Conservation (phyloP, 2,888 invertebrate species). For the Yponomeuta evonymella region DNA sequence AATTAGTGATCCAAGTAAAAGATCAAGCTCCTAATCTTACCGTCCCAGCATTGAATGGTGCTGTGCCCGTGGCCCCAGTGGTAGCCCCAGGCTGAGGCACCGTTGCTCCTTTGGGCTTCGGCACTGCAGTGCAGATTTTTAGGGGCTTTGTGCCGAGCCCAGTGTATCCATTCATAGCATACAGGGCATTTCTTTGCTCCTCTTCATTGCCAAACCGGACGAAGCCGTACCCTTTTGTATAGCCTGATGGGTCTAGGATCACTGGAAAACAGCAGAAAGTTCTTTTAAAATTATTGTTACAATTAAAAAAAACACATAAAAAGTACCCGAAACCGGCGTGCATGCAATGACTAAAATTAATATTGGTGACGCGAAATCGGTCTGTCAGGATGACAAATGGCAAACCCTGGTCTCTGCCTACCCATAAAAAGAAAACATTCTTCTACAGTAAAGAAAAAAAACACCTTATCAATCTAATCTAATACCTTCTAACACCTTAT, state of each 20-base stretch:
- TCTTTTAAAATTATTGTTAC: background rate
- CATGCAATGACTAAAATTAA: too few relatives aligned
- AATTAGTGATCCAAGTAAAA: too few relatives aligned
- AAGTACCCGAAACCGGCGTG: too few relatives aligned
- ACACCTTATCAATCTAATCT: too few relatives aligned
- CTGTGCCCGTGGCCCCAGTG: slow-evolving; percentile 34
- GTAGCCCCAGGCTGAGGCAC: too few relatives aligned
- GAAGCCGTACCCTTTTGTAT: slow-evolving; percentile 97
- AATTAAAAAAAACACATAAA: background rate
- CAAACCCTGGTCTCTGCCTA: too few relatives aligned
- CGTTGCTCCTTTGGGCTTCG: slow-evolving; percentile 81
- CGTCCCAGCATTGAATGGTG: slow-evolving; percentile 25
- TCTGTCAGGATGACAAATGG: too few relatives aligned
- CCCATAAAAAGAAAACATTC: background rate
- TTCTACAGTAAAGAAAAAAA: too few relatives aligned
- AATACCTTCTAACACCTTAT: too few relatives aligned
- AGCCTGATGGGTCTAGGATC: slow-evolving; percentile 91
- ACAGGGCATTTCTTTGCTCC: slow-evolving; percentile 93
- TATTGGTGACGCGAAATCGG: too few relatives aligned
- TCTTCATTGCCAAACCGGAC: slow-evolving; percentile 95
- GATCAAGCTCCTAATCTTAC: slow-evolving; percentile 31
- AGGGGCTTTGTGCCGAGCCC: slow-evolving; percentile 92
- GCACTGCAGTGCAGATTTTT: slow-evolving; percentile 95
- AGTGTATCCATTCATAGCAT: slow-evolving; percentile 94
- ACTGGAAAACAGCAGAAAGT: slow-evolving; percentile 72